Base-by-base conservation (phyloP, 2,888 invertebrate genomes). In the Eulithis prunata region DNA sequence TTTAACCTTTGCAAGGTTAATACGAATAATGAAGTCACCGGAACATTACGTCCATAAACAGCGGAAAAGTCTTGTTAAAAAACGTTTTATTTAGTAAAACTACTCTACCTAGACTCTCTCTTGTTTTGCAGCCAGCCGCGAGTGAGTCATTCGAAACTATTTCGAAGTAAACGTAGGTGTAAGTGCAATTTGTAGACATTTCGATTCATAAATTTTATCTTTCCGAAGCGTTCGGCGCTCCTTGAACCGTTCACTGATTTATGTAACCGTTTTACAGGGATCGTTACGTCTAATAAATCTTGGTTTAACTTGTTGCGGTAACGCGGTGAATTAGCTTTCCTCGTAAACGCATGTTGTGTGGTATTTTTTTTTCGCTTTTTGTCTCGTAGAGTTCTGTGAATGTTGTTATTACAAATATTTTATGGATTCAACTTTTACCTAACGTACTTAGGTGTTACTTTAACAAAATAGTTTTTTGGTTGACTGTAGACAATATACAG, bases 261-360 rank as follows among this genome's bases (percentile, higher is more conserved):
- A 88, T 87, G 84, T 79, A 76, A 80, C 80, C 81, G 83, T 86
- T 86, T 86, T 82, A 85, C 83, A 83, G 81, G 83, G 80, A 84
- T 84, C 85, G 87, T 87, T 86, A 86, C 84, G 84, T 81, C 78
- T 83, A 84, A 87, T 89, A 89, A 89, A 89, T 89, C 88, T 67
- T 84, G 77, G 69, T 81, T 86, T 88, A 87, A 88, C 89, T 88
- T 88, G 87, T 88, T 88, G 87, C 86, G 80, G 82, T 71, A 74
- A 77, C 75, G 71, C 69, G 32, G 58, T n/a, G 82, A 82, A 85
- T 85, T 85, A 87, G 82, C 80, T 75, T 78, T 78, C 73, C 75
- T 69, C 74, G 74, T 71, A 72, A 79, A 80, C 75, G 77, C 75
- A 75, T 73, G 78, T 78, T 75, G 74, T 75, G 75, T 73, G 70